Conservation (phyloP, 2,888 invertebrate genomes). For the Tiphia femorata region DNA sequence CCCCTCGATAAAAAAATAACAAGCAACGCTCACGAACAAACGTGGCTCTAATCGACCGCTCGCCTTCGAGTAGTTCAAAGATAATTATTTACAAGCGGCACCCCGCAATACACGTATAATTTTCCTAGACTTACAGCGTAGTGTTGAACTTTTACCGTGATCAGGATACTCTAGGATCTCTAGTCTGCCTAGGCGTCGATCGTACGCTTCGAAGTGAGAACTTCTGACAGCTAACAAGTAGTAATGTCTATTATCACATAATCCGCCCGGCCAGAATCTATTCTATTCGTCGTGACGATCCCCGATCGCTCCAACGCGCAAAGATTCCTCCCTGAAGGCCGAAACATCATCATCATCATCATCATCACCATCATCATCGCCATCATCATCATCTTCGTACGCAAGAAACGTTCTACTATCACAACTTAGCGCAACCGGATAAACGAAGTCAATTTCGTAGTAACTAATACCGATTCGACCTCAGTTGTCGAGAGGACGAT, state of each 20-base stretch:
- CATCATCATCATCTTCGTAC: not conserved
- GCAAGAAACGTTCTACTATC: not conserved
- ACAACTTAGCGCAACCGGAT: too few relatives aligned
- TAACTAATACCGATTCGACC: too few relatives aligned
- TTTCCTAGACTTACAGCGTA: conserved; percentile 31
- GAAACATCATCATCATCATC: too few relatives aligned
- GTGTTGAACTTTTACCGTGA: conserved; percentile 48
- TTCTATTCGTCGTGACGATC: conserved; percentile 5
- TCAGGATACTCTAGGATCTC: conserved; percentile 47
- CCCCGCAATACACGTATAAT: conserved; percentile 3
- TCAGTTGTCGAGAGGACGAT: too few relatives aligned
- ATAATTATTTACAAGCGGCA: conserved; percentile 11
- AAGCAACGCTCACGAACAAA: conserved; percentile 24
- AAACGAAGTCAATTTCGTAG: too few relatives aligned
- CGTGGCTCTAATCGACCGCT: too few relatives aligned
- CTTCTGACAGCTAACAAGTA: conserved; percentile 22
- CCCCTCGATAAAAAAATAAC: conserved; percentile 37
- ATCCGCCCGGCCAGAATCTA: conserved; percentile 12
- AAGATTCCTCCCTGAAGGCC: too few relatives aligned
- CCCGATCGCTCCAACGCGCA: too few relatives aligned
- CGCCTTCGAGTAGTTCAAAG: not conserved
- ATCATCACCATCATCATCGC: not conserved
- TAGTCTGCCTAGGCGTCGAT: conserved; percentile 11
- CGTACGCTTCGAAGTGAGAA: conserved; percentile 15
- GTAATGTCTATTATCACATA: conserved; percentile 36